A percentile compares a stretch with the other conserved stretches of the same genome.
These are phyloP conservation scores for Chinchilla lanigera DNA, from an alignment of 2,113 vertebrate species.

Conservation along the genomic window DNA sequence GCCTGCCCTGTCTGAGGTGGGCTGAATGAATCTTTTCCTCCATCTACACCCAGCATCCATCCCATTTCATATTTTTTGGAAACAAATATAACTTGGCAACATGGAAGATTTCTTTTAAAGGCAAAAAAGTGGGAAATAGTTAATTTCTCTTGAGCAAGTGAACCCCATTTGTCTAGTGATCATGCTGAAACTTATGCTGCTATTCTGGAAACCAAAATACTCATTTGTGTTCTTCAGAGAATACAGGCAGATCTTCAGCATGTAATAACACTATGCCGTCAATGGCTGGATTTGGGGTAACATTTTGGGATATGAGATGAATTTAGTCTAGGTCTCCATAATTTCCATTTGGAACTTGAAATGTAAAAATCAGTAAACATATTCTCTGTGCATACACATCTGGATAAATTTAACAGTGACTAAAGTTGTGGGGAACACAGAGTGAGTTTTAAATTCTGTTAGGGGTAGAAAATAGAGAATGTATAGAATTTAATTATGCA, in stretches of 20 bases:
- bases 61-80: constrained; percentile 35
- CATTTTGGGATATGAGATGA: not conserved
- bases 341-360: constrained; percentile 52
- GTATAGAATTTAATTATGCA: not conserved
- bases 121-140: constrained; percentile 1
- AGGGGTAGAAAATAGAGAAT: not conserved
- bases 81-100: not conserved
- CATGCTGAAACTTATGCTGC: constrained; percentile 44
- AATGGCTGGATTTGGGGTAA: not conserved
- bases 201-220: constrained; percentile 43
- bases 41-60: not conserved
- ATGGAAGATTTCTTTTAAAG: too few species aligned
- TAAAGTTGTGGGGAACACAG: not conserved
- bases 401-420: constrained; percentile 29
- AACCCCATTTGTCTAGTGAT: constrained; percentile 36
- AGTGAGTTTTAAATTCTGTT: constrained; percentile 20
- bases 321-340: not conserved
- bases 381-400: not conserved
- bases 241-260: not conserved
- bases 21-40: not conserved
- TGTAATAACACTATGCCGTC: constrained; percentile 36
- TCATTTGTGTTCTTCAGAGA: constrained; percentile 42
- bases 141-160: constrained; percentile 43
- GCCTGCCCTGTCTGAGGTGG: not conserved
- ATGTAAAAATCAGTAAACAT: constrained; percentile 15